phyloP scores from a whole-genome alignment of 1,140 invertebrate genomes.

The Sarcophaga bullata region DNA sequence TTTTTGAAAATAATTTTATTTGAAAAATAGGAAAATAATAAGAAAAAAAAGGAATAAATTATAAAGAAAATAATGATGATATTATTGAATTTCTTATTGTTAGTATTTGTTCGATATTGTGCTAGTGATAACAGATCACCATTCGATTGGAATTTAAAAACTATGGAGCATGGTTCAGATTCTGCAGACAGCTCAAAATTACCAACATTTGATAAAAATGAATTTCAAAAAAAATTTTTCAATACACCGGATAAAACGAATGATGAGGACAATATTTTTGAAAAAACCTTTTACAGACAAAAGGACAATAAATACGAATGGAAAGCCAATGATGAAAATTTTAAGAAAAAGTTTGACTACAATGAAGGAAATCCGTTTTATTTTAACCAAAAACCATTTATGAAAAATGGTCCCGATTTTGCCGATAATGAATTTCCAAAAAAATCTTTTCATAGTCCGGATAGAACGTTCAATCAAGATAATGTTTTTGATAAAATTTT shows the following conservation, averaged over 20 bases:
- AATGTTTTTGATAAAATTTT: not conserved
- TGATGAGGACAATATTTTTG: not conserved
- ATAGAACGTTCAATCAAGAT: not conserved
- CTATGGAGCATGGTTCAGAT: slow-evolving; percentile 40
- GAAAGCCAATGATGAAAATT: too few species aligned
- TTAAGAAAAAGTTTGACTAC: too few species aligned
- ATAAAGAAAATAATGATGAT: slow-evolving; percentile 42
- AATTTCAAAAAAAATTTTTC: slow-evolving; percentile 15
- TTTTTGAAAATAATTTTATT: slow-evolving; percentile 43
- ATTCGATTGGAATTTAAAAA: slow-evolving; percentile 57
- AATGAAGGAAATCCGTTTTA: too few species aligned
- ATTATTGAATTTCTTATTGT: slow-evolving; percentile 44
- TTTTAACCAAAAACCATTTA: too few species aligned
- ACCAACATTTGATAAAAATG: slow-evolving; percentile 39
- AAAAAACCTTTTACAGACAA: too few species aligned
- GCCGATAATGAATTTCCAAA: slow-evolving; percentile 27
- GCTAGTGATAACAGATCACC: slow-evolving; percentile 57
- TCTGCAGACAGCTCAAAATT: slow-evolving; percentile 38
- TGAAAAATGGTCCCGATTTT: slow-evolving; percentile 28
- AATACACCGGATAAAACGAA: not conserved
- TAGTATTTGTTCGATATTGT: slow-evolving; percentile 55
- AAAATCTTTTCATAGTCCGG: slow-evolving; percentile 3
- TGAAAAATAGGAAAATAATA: slow-evolving; percentile 48
- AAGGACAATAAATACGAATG: too few species aligned
- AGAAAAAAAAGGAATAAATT: slow-evolving; percentile 27